Evolutionary conservation across 2,888 invertebrate species (phyloP).

Genomic region (Siphonodentalium dalli): DNA sequence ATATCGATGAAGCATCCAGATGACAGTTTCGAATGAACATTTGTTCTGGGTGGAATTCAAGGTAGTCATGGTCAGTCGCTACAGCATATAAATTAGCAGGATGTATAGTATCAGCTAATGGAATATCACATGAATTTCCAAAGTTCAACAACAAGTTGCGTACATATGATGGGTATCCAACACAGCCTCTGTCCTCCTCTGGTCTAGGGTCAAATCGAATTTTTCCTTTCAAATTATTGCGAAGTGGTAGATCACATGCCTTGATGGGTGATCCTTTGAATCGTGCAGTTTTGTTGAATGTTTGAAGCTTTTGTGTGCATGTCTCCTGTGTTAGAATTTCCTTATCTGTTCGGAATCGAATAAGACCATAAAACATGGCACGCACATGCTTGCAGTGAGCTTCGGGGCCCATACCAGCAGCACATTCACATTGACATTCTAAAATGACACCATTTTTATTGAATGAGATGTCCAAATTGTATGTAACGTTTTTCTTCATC

Average conservation of each 20-base stretch:
- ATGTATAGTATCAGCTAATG: background rate
- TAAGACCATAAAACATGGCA: slow-evolving; percentile 8
- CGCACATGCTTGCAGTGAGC: slow-evolving; percentile 25
- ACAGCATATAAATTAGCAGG: slow-evolving; percentile 7
- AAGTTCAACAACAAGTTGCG: slow-evolving; percentile 6
- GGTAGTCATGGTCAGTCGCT: slow-evolving; percentile 12
- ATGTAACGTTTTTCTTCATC: background rate
- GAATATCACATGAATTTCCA: slow-evolving; percentile 5
- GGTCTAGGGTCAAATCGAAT: slow-evolving; percentile 12
- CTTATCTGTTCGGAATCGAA: background rate
- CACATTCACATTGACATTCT: slow-evolving; percentile 25
- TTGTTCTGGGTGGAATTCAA: background rate
- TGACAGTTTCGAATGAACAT: background rate
- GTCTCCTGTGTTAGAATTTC: slow-evolving; percentile 1
- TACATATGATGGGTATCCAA: background rate
- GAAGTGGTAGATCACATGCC: slow-evolving; percentile 1
- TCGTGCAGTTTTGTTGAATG: slow-evolving; percentile 10
- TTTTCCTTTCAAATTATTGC: background rate
- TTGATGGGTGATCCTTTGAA: slow-evolving; percentile 11
- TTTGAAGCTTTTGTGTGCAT: slow-evolving; percentile 18
- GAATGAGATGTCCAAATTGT: slow-evolving; percentile 9
- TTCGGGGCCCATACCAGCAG: slow-evolving; percentile 19
- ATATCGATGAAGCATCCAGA: slow-evolving; percentile 1
- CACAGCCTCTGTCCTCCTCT: background rate
- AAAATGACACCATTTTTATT: slow-evolving; percentile 7